A percentile compares a stretch with the other conserved stretches of the same genome.
These are phyloP conservation scores for Mnemiopsis leidyi DNA, from an alignment of 37 sponge, comb jelly and placozoan genomes.

Conservation along the genomic window DNA sequence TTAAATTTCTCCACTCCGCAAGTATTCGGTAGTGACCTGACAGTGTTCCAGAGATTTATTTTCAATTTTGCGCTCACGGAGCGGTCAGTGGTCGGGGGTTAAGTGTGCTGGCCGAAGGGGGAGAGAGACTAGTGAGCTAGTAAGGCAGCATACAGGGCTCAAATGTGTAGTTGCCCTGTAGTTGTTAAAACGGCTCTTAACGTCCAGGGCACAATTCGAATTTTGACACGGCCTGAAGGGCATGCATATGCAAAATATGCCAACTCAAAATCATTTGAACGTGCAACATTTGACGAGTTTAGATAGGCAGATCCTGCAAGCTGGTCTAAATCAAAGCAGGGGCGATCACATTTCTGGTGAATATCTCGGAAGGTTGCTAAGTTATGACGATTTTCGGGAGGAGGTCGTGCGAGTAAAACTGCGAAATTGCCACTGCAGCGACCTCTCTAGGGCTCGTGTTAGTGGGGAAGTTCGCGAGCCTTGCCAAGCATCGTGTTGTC, in stretches of 20 bases:
- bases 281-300: background rate
- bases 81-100: background rate
- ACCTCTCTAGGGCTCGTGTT: background rate
- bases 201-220: slow-evolving; percentile 9
- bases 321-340: background rate
- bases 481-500: background rate
- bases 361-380: background rate
- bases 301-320: background rate
- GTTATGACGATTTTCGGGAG: background rate
- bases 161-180: slow-evolving; percentile 43
- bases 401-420: background rate
- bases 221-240: background rate
- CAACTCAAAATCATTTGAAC: slow-evolving; percentile 3
- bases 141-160: slow-evolving; percentile 17
- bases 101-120: background rate
- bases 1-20: background rate
- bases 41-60: background rate
- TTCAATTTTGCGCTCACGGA: background rate
- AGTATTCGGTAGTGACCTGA: background rate
- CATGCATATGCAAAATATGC: slow-evolving; percentile 48
- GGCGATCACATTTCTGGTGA: background rate
- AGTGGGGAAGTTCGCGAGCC: background rate
- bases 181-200: background rate
- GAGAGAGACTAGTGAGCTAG: background rate
- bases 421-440: background rate